A percentile compares a stretch with the other conserved stretches of the same genome.
Evolutionary conservation across 2,113 vertebrate species (phyloP).

Genomic region (Indri indri): DNA sequence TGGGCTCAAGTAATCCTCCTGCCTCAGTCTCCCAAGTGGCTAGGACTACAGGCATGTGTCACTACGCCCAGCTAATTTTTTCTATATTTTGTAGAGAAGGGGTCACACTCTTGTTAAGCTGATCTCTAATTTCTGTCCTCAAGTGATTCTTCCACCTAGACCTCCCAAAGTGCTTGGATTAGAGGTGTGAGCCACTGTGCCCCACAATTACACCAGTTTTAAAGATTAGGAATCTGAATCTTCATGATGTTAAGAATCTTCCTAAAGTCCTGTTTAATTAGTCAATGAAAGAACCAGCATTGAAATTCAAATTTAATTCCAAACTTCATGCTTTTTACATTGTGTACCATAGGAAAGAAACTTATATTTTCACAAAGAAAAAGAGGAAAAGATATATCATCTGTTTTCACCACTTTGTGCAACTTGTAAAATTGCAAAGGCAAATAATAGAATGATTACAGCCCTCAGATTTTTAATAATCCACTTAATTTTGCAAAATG

Average conservation of each 20-base stretch:
- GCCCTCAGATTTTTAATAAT: not conserved
- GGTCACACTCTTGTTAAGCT: no score
- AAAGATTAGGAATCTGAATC: slow-evolving; percentile 14
- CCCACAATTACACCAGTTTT: not conserved
- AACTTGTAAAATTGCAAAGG: not conserved
- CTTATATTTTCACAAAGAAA: not conserved
- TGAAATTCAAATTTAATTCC: not conserved
- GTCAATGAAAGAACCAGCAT: not conserved
- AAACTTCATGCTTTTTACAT: not conserved
- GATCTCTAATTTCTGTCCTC: no score
- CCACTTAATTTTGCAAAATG: not conserved
- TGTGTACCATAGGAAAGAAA: not conserved
- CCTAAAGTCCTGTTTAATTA: not conserved
- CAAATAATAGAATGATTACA: not conserved
- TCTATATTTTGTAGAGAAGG: no score
- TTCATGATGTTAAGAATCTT: not conserved
- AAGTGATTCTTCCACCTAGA: no score
- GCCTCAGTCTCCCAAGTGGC: no score
- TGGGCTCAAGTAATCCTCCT: no score
- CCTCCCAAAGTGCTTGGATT: no score
- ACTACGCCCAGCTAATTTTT: no score
- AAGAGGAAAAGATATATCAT: not conserved
- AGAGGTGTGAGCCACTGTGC: no score
- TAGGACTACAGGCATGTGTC: no score
- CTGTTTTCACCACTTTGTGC: not conserved